Base-by-base conservation (phyloP, 2,888 invertebrate genomes). In the Mesorhabditis sp. region DNA sequence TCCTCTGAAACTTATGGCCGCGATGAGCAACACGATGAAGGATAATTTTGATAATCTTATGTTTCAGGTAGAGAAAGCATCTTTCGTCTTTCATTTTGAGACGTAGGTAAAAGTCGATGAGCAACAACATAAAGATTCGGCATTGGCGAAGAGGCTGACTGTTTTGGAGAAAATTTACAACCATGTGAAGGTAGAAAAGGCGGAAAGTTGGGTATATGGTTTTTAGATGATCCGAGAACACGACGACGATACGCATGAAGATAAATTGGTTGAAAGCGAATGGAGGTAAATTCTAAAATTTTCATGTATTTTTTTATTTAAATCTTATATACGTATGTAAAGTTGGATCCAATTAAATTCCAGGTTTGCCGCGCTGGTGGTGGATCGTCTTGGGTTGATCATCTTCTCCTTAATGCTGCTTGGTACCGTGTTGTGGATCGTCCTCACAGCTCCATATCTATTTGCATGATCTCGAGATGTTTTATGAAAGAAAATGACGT, bases 181-280 rank as follows among this genome's bases (percentile, higher is more conserved):
- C 61, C 82, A 81, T 72, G 79, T 82, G 4, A 81, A 81, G 76
- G 82, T 81, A 61, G 45, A 28, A 13, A 50, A 50, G 58, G 58
- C 58, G 58, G n/a, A 13, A 13, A 13, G 58, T n/a, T 28, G 15
- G 15, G 10, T 15, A 2, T 10, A 28, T 15, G 7, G 63, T 43
- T 72, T 79, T 43, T 71, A 81, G 80, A 81, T 80, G 80, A 80
- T 82, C 45, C 81, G 83, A 5, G 79, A 80, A 65, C 74, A 77
- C 67, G 78, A 79, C 71, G 83, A 83, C 70, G 83, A 81, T 70
- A 73, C 72, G 4, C 74, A 74, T 42, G 82, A 83, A 67, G 82
- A 82, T 62, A 70, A 74, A 43, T 73, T 72, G 4, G 77, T 81
- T 2, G 74, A 76, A 7, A 70, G 75, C 50, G 82, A 82, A 68